These are phyloP conservation scores for Haliclona indistincta DNA, from an alignment of 37 sponge, comb jelly and placozoan genomes.

Conservation along the genomic window DNA sequence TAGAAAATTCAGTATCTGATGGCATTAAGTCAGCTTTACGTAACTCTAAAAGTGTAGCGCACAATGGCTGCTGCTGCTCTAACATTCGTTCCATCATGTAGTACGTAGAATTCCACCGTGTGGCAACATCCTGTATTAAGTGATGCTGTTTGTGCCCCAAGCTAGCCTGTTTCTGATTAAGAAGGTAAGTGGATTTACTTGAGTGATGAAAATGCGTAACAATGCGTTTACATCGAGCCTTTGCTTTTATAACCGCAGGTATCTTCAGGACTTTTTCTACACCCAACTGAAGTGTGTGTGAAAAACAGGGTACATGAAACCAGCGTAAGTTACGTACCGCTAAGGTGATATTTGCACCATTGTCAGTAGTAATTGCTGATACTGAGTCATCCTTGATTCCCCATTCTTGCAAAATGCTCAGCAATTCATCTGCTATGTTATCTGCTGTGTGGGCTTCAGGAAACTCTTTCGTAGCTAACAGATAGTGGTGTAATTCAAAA, in stretches of 20 bases:
- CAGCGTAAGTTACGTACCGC: conserved; percentile 1
- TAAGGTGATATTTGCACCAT: not conserved
- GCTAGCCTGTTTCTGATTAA: conserved; percentile 4
- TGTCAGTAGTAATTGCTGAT: conserved; percentile 8
- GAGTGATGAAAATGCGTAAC: conserved; percentile 18
- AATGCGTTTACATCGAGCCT: conserved; percentile 4
- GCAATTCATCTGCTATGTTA: conserved; percentile 14
- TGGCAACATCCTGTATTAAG: conserved; percentile 2
- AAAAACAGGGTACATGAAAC: conserved; percentile 18
- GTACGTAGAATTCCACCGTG: conserved; percentile 9
- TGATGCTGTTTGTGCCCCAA: conserved; percentile 1
- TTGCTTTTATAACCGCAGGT: not conserved
- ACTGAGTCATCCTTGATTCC: not conserved
- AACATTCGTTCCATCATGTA: conserved; percentile 13
- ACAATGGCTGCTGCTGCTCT: conserved; percentile 28
- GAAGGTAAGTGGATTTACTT: conserved; percentile 1
- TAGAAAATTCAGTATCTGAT: not conserved
- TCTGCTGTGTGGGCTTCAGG: conserved; percentile 35
- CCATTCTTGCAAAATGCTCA: conserved; percentile 6
- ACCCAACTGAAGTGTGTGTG: conserved; percentile 23
- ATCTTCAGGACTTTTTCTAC: conserved; percentile 11
- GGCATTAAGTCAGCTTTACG: conserved; percentile 19
- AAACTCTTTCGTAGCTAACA: conserved; percentile 33
- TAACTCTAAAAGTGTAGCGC: conserved; percentile 16
- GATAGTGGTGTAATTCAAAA: conserved; percentile 8